Conservation (phyloP, 2,797 vertebrate species). For the Ciconia nigra region DNA sequence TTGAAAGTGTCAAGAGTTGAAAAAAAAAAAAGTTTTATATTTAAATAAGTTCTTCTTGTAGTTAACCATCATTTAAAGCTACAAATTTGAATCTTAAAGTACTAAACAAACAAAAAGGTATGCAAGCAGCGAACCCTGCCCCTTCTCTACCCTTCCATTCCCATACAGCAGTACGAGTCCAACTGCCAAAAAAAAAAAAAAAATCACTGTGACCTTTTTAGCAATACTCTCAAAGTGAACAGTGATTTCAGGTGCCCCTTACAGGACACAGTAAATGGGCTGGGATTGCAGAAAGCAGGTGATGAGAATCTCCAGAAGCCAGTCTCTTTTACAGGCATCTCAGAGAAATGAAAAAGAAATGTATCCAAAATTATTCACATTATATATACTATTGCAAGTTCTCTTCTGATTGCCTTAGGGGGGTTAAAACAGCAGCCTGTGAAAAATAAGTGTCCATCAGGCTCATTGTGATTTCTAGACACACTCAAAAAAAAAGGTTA, state of each 20-base stretch:
- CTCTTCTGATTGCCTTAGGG: slow-evolving; percentile 17
- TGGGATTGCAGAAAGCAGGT: slow-evolving; percentile 5
- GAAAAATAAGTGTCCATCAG: slow-evolving; percentile 8
- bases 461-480: background rate
- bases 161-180: background rate
- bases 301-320: background rate
- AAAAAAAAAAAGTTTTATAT: background rate
- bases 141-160: background rate
- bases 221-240: background rate
- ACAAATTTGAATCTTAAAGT: background rate
- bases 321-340: background rate
- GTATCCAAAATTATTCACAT: slow-evolving; percentile 50
- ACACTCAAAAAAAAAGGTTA: background rate
- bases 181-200: background rate
- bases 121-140: background rate
- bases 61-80: background rate
- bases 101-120: background rate
- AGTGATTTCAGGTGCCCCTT: slow-evolving; percentile 30
- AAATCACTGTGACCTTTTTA: background rate
- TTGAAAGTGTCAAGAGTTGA: background rate
- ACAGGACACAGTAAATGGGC: slow-evolving; percentile 14
- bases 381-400: background rate
- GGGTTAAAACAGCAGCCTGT: slow-evolving; percentile 7
- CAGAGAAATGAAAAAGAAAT: slow-evolving; percentile 20
- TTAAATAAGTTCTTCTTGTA: background rate